Percentiles rank a stretch among this genome's conserved stretches.
phyloP scores from a whole-genome alignment of 92 coral and sea anemone species.

The Actinernus sp. region DNA sequence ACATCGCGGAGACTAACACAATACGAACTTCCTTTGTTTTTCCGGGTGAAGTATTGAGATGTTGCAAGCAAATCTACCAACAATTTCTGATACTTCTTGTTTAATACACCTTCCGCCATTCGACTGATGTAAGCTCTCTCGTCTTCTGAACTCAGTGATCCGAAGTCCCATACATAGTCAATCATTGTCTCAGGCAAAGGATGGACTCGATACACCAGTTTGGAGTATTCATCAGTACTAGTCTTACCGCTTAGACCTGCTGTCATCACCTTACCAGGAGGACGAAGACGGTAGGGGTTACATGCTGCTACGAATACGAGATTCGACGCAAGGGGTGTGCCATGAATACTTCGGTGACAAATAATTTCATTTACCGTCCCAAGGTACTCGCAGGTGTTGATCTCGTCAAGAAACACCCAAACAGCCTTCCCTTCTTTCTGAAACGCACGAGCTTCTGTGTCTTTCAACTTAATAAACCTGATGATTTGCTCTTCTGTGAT shows the following conservation, averaged over 20 bases:
- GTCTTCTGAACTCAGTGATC: conserved; percentile 73
- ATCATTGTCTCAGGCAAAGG: conserved; percentile 99
- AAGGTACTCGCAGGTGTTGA: conserved; percentile 95
- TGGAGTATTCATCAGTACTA: conserved; percentile 81
- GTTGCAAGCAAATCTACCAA: conserved; percentile 74
- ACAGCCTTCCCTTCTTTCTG: conserved; percentile 32
- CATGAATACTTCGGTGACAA: conserved; percentile 85
- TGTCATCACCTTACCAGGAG: conserved; percentile 77
- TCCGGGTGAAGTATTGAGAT: conserved; percentile 82
- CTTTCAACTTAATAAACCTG: conserved; percentile 51
- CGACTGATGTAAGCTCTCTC: conserved; percentile 89
- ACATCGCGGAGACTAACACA: conserved; percentile 96
- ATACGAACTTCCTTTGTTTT: conserved; percentile 62
- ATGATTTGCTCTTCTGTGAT: conserved; percentile 67
- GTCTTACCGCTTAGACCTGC: conserved; percentile 96
- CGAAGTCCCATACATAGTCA: conserved; percentile 99
- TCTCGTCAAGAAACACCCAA: conserved; percentile 96
- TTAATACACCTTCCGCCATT: conserved; percentile 81
- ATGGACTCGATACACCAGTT: conserved; percentile 95
- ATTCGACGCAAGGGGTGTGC: conserved; percentile 75
- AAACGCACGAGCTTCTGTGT: conserved; percentile 37
- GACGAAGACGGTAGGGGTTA: conserved; percentile 95
- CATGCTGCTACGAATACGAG: conserved; percentile 94
- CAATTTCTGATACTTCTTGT: conserved; percentile 25
- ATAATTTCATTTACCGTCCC: conserved; percentile 88